Conservation (phyloP, 1,140 invertebrate species). For the Chelonus insularis region DNA sequence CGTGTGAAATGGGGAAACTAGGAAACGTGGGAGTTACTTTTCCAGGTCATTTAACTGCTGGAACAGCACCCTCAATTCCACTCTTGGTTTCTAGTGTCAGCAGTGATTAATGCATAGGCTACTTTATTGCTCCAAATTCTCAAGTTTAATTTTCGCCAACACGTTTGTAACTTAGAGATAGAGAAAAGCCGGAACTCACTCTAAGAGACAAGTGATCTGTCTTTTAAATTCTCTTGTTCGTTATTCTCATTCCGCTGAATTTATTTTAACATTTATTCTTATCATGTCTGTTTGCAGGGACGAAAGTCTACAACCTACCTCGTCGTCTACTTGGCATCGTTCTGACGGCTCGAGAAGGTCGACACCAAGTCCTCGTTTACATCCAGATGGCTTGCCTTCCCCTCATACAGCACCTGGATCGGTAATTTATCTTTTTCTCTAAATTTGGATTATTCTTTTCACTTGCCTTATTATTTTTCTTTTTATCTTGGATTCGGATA, state of each 20-base stretch:
- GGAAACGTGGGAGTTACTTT: constrained; percentile 7
- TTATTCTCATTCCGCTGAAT: no score
- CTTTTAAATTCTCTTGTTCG: not conserved
- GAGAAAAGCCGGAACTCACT: not conserved
- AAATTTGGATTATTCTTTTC: not conserved
- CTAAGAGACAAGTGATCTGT: not conserved
- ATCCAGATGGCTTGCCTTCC: constrained; percentile 44
- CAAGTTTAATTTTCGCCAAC: not conserved
- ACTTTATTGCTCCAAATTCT: constrained; percentile 6
- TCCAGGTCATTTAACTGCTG: not conserved
- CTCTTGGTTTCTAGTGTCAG: not conserved
- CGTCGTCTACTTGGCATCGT: constrained; percentile 44
- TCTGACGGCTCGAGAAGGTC: constrained; percentile 48
- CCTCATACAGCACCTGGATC: constrained; percentile 54
- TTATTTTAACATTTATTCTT: not conserved
- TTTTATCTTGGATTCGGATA: not conserved
- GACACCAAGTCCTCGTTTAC: constrained; percentile 48
- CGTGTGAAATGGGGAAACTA: not conserved
- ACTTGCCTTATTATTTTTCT: no score
- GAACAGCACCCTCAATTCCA: not conserved
- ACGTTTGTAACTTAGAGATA: not conserved
- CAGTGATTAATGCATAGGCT: constrained; percentile 13
- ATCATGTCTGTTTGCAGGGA: constrained; percentile 22
- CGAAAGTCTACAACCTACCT: constrained; percentile 33
- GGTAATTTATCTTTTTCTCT: constrained; percentile 40